These are phyloP conservation scores for Oscheius sp. DNA, from an alignment of 2,888 invertebrate genomes.

Conservation along the genomic window DNA sequence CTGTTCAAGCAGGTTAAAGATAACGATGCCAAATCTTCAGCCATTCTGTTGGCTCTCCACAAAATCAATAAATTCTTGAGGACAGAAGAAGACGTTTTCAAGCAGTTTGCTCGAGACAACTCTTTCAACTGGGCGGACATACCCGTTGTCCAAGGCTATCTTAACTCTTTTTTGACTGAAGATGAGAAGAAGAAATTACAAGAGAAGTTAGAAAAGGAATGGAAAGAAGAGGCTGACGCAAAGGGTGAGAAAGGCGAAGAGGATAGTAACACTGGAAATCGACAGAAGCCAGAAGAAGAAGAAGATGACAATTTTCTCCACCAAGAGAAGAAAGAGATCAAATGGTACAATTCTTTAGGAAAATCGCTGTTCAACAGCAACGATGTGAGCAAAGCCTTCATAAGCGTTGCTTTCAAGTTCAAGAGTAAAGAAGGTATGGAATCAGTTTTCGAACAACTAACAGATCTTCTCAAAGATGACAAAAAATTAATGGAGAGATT, in stretches of 20 bases:
- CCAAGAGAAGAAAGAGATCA: not conserved
- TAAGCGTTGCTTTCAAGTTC: not conserved
- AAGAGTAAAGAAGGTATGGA: not conserved
- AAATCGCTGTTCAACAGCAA: not conserved
- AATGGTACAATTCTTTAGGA: not conserved
- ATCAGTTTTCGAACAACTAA: not conserved
- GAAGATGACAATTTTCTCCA: not conserved
- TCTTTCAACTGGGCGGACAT: conserved; percentile 12
- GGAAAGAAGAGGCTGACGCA: not conserved
- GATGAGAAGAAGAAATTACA: not conserved
- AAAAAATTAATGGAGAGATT: not conserved
- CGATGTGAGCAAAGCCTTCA: not conserved
- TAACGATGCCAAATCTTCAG: not conserved
- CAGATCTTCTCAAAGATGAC: not conserved
- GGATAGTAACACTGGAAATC: not conserved
- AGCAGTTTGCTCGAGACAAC: not conserved
- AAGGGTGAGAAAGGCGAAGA: not conserved
- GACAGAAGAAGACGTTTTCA: not conserved
- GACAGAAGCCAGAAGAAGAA: not conserved
- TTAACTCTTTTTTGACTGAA: conserved; percentile 5
- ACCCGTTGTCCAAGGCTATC: not conserved
- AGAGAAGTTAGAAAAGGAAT: not conserved
- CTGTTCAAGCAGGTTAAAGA: not conserved
- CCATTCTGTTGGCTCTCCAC: not conserved
- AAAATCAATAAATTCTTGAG: not conserved